Conservation (phyloP, 64 coral and sea anemone genomes). For the Dendrophyllia cribrosa region DNA sequence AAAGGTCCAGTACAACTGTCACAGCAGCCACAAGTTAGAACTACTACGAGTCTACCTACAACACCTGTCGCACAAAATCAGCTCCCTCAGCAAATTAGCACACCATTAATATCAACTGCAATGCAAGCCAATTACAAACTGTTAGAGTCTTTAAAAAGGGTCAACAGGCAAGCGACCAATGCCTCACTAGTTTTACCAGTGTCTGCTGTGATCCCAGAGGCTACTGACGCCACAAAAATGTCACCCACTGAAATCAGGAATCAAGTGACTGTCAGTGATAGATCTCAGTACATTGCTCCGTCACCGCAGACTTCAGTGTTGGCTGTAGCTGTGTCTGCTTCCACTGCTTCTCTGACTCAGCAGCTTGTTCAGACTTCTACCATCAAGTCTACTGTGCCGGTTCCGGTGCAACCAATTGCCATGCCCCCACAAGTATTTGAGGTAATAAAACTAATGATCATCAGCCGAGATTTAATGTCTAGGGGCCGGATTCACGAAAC, state of each 20-base stretch:
- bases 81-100: constrained; percentile 19
- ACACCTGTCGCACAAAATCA: constrained; percentile 52
- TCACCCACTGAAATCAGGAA: constrained; percentile 67
- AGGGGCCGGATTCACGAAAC: no score
- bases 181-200: constrained; percentile 72
- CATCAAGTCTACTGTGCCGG: not conserved
- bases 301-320: constrained; percentile 32
- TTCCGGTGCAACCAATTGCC: not conserved
- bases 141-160: constrained; percentile 83
- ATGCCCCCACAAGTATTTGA: not conserved
- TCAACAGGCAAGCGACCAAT: constrained; percentile 74
- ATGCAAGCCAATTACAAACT: constrained; percentile 62
- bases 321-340: not conserved
- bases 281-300: constrained; percentile 77
- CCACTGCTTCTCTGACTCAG: not conserved
- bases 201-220: constrained; percentile 68
- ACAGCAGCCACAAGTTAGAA: not conserved
- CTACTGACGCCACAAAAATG: not conserved
- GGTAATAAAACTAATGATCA: not conserved
- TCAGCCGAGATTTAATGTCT: no score
- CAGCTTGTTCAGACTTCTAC: constrained; percentile 39
- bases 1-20: not conserved
- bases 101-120: not conserved
- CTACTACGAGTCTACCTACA: constrained; percentile 3
- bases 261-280: constrained; percentile 82